Evolutionary conservation across 2,113 vertebrate genomes (phyloP).

Genomic region (Nibea albiflora): DNA sequence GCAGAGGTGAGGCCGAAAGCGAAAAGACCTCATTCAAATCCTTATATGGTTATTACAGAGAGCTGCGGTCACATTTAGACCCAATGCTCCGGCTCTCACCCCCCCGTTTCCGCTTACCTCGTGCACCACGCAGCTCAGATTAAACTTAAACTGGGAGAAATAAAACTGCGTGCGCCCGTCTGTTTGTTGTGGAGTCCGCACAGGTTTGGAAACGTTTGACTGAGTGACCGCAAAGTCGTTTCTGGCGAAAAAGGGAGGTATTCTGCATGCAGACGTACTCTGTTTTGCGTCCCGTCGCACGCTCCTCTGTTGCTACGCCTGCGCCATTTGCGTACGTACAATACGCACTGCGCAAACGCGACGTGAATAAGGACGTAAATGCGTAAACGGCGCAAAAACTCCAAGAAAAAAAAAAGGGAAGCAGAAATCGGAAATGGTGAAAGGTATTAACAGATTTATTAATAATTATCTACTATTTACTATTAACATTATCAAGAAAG

Average conservation of each 20-base stretch:
- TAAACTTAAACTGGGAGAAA: not conserved
- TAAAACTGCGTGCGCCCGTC: not conserved
- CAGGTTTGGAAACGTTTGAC: conserved; percentile 9
- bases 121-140: not conserved
- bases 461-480: conserved; percentile 70
- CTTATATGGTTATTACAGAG: conserved; percentile 69
- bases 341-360: conserved; percentile 18
- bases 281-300: not conserved
- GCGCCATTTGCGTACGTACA: conserved; percentile 59
- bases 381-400: not conserved
- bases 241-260: conserved; percentile 12
- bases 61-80: conserved; percentile 23
- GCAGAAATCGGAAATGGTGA: conserved; percentile 2
- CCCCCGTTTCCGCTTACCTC: conserved; percentile 60
- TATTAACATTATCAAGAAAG: conserved; percentile 76
- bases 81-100: not conserved
- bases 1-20: conserved; percentile 11
- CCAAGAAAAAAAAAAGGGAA: conserved; percentile 12
- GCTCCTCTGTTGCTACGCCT: not conserved
- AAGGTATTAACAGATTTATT: conserved; percentile 78
- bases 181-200: conserved; percentile 2
- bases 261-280: conserved; percentile 33
- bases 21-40: conserved; percentile 31
- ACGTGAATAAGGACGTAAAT: conserved; percentile 36
- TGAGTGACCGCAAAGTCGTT: conserved; percentile 32